Evolutionary conservation across 2,797 vertebrate species (phyloP).

Genomic region (Orestias chungarensis): DNA sequence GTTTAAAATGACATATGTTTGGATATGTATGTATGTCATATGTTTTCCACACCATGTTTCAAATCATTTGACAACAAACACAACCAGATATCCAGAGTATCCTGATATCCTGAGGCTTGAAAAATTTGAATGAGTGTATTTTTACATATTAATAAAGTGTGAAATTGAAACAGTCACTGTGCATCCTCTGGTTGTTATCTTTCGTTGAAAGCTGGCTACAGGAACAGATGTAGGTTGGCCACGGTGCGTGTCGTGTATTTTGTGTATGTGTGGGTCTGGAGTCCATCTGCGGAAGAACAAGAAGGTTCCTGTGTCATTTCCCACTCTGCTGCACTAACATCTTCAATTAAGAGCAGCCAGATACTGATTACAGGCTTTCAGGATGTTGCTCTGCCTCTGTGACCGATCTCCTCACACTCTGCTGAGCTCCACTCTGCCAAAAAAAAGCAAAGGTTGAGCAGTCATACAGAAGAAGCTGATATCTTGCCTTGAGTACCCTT

Average conservation of each 20-base stretch:
- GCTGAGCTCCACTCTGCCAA: slow-evolving; percentile 53
- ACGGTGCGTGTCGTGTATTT: slow-evolving; percentile 2
- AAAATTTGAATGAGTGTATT: neutral
- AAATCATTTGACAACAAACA: neutral
- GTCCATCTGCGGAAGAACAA: slow-evolving; percentile 70
- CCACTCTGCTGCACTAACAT: slow-evolving; percentile 79
- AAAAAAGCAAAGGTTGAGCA: slow-evolving; percentile 34
- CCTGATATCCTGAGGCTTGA: slow-evolving; percentile 4
- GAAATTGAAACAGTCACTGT: slow-evolving; percentile 1
- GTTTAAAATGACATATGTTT: too few relatives aligned
- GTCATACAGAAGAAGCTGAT: slow-evolving; percentile 27
- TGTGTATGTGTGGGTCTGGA: slow-evolving; percentile 14
- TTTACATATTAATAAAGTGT: neutral
- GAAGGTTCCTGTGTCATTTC: slow-evolving; percentile 76
- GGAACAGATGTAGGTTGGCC: slow-evolving; percentile 4
- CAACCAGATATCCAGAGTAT: too few relatives aligned
- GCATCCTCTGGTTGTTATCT: slow-evolving; percentile 15
- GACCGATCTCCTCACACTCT: slow-evolving; percentile 73
- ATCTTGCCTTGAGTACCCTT: slow-evolving; percentile 25
- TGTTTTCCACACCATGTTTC: neutral
- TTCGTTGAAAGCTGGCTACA: slow-evolving; percentile 23
- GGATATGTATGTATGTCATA: too few relatives aligned
- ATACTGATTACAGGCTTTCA: slow-evolving; percentile 77
- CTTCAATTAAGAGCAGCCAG: slow-evolving; percentile 78
- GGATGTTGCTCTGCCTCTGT: slow-evolving; percentile 74